Percentiles rank a stretch among this genome's conserved stretches.
These are phyloP conservation scores for Dinocampus coccinellae DNA, from an alignment of 2,888 invertebrate genomes.

Conservation along the genomic window DNA sequence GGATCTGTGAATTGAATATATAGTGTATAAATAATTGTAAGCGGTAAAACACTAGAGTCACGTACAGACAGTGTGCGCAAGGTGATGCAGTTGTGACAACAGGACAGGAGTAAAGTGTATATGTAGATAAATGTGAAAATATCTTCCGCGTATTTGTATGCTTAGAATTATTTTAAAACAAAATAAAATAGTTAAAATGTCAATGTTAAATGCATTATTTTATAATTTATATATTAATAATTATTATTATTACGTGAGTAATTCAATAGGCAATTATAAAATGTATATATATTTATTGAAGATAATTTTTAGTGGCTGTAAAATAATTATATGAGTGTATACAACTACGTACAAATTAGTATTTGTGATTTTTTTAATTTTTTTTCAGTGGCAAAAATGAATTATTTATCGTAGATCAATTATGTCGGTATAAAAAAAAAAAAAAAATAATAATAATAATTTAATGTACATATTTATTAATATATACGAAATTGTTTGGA, in stretches of 20 bases:
- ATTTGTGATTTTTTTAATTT: neutral
- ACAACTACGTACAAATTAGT: neutral
- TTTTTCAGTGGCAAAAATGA: neutral
- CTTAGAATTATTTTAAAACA: neutral
- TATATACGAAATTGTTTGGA: neutral
- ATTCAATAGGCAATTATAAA: neutral
- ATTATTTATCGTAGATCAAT: neutral
- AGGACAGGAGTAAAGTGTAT: neutral
- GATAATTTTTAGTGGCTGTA: neutral
- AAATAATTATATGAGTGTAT: neutral
- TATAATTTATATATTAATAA: neutral
- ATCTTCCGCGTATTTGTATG: neutral
- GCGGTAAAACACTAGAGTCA: conserved; percentile 1
- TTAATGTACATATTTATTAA: neutral
- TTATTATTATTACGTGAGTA: neutral
- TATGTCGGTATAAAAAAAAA: neutral
- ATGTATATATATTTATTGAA: neutral
- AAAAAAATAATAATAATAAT: neutral
- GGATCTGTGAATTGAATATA: neutral
- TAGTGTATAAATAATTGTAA: neutral
- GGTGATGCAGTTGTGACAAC: conserved; percentile 3
- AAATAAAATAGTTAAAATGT: neutral
- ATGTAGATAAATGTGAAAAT: neutral
- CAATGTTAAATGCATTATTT: neutral
- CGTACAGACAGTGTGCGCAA: neutral